Conservation (phyloP, 1,140 invertebrate genomes). For the Papilio polytes region DNA sequence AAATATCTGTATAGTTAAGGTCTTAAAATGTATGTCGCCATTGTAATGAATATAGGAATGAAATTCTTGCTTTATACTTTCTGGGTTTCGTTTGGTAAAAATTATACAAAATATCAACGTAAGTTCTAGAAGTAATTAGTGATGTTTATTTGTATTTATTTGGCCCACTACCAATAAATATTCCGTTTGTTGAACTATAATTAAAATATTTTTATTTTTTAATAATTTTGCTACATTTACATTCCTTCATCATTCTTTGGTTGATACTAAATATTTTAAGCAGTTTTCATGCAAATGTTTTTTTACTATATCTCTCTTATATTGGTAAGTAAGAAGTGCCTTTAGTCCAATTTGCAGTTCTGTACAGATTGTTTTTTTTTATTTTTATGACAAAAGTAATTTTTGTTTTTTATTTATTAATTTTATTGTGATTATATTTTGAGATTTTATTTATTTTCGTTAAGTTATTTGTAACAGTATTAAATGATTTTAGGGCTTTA, state of each 20-base stretch:
- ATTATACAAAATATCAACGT: no score
- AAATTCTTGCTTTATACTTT: background rate
- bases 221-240: background rate
- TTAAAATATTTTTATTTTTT: background rate
- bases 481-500: conserved; percentile 27
- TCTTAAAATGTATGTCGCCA: conserved; percentile 1
- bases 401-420: conserved; percentile 14
- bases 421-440: conserved; percentile 11
- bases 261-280: background rate
- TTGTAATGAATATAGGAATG: conserved; percentile 9
- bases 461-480: conserved; percentile 29
- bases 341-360: conserved; percentile 3
- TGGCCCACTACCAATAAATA: background rate
- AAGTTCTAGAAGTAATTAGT: background rate
- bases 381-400: background rate
- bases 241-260: background rate
- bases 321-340: conserved; percentile 10
- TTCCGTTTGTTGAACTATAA: background rate
- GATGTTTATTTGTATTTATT: background rate
- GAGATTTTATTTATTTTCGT: conserved; percentile 17
- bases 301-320: background rate
- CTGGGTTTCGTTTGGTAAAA: no score
- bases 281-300: background rate
- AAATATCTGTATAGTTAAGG: background rate
- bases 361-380: conserved; percentile 3